Percentiles rank a stretch among this genome's conserved stretches.
phyloP scores from a whole-genome alignment of 2,113 vertebrate species.

The Monarcha castaneiventris region DNA sequence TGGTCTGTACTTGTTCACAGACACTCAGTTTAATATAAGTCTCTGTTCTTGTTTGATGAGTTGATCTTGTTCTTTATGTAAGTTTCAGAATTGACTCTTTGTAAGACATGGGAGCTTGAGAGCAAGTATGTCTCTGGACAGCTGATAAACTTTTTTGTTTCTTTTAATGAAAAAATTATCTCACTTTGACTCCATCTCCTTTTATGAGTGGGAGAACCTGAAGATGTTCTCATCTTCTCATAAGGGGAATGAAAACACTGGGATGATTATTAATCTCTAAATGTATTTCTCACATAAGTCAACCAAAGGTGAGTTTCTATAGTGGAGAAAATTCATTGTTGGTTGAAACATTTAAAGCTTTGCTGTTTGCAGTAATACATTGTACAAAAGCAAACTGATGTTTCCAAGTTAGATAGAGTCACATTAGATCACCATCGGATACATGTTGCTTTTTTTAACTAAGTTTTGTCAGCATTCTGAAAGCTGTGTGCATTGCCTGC shows the following conservation, averaged over 20 bases:
- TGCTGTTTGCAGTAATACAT: background rate
- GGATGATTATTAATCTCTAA: background rate
- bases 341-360: background rate
- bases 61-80: background rate
- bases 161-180: background rate
- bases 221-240: background rate
- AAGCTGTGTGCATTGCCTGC: background rate
- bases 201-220: constrained; percentile 13
- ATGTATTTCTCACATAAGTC: background rate
- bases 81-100: background rate
- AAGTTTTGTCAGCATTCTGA: background rate
- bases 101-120: background rate
- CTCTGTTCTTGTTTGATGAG: background rate
- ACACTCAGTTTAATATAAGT: background rate
- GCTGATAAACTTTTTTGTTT: background rate
- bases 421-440: background rate
- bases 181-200: background rate
- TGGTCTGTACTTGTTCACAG: background rate
- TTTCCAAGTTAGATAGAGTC: background rate
- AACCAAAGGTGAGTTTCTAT: background rate
- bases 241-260: constrained; percentile 1
- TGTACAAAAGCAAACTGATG: background rate
- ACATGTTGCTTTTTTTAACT: background rate
- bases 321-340: background rate
- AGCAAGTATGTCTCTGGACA: background rate